These are phyloP conservation scores for Tiliacea citrago DNA, from an alignment of 2,888 invertebrate genomes.

Conservation along the genomic window DNA sequence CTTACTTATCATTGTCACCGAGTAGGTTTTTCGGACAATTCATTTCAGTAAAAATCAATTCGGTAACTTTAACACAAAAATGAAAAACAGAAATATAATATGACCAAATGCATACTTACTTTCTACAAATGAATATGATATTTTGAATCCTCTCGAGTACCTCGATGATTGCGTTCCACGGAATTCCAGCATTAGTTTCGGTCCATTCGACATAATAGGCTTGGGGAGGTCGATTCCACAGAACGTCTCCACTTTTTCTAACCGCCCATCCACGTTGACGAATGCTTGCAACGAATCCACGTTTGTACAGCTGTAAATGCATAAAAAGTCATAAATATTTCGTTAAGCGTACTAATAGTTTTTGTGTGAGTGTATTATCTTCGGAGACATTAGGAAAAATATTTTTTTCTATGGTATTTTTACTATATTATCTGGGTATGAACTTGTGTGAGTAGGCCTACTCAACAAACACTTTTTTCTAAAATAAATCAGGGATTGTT, in stretches of 20 bases:
- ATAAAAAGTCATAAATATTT: slow-evolving; percentile 36
- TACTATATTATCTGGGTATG: not conserved
- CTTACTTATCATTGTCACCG: not conserved
- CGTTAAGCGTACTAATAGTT: not conserved
- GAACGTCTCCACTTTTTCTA: slow-evolving; percentile 96
- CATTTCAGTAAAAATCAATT: not conserved
- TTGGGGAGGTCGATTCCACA: slow-evolving; percentile 96
- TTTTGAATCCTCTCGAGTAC: slow-evolving; percentile 96
- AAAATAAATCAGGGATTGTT: too few species aligned
- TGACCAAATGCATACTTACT: slow-evolving; percentile 91
- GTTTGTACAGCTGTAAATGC: slow-evolving; percentile 93
- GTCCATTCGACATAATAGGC: slow-evolving; percentile 98
- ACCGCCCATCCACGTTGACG: slow-evolving; percentile 95
- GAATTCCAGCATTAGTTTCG: slow-evolving; percentile 96
- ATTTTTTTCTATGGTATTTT: not conserved
- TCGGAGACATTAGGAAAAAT: slow-evolving; percentile 13
- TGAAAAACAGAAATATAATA: too few species aligned
- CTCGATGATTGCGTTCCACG: slow-evolving; percentile 94
- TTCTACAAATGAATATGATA: slow-evolving; percentile 96
- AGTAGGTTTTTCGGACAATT: not conserved
- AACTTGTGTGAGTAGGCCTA: not conserved
- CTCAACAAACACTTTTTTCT: not conserved
- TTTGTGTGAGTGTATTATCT: not conserved
- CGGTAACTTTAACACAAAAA: not conserved
- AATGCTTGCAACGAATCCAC: slow-evolving; percentile 95